phyloP scores from a whole-genome alignment of 1,140 invertebrate species.

The Popillia japonica region DNA sequence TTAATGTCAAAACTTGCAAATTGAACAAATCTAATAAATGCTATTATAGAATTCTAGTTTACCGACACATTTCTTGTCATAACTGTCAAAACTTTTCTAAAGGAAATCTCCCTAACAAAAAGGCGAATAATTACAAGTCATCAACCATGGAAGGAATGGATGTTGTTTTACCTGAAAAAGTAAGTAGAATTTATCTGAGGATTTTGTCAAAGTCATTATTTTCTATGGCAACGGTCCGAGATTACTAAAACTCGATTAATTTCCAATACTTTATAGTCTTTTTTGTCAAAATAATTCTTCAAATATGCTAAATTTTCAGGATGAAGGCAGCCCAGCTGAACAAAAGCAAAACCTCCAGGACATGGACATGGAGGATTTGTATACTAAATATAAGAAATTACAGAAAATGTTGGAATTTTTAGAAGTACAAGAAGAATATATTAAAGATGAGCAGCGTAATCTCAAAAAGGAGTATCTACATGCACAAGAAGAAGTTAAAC shows the following conservation, averaged over 20 bases:
- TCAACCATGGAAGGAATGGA: constrained; percentile 75
- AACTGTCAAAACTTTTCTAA: no score
- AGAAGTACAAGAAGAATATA: constrained; percentile 92
- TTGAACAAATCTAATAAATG: no score
- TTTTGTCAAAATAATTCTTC: no score
- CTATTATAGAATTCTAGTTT: not conserved
- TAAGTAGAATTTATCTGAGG: constrained; percentile 60
- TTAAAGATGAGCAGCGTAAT: constrained; percentile 93
- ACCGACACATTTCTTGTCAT: no score
- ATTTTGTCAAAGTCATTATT: not conserved
- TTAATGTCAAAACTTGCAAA: no score
- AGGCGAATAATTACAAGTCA: constrained; percentile 47
- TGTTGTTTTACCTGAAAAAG: constrained; percentile 74
- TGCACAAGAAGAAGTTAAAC: constrained; percentile 92
- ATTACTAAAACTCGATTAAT: no score
- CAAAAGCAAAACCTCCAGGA: constrained; percentile 73
- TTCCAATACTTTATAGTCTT: no score
- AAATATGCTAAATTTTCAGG: constrained; percentile 61
- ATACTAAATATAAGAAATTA: constrained; percentile 96
- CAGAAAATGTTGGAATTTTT: constrained; percentile 90
- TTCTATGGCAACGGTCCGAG: not conserved
- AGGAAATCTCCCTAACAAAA: no score
- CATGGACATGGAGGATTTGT: constrained; percentile 88
- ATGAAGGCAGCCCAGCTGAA: constrained; percentile 68
- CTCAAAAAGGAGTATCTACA: constrained; percentile 93